A percentile compares a stretch with the other conserved stretches of the same genome.
Evolutionary conservation across 2,888 invertebrate species (phyloP).

Genomic region (Eupithecia insigniata): DNA sequence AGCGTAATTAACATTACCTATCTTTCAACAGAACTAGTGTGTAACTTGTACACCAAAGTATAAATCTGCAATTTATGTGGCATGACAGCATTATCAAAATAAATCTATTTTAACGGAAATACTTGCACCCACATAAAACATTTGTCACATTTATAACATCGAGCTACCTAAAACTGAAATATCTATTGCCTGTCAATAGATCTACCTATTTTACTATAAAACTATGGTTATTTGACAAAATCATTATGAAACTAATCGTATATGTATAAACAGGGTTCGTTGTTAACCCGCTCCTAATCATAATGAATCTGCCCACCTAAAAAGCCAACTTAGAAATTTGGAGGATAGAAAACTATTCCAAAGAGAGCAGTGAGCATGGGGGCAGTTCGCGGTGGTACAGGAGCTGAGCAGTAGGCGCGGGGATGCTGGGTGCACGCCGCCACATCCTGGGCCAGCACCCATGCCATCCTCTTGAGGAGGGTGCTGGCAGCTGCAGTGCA

Average conservation of each 20-base stretch:
- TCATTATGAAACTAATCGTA: background rate
- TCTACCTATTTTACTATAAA: background rate
- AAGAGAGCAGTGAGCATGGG: conserved; percentile 65
- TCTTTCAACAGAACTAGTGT: too few relatives aligned
- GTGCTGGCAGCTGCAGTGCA: conserved; percentile 65
- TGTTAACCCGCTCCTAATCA: background rate
- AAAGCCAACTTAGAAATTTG: conserved; percentile 51
- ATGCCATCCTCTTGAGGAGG: conserved; percentile 72
- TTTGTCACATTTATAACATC: background rate
- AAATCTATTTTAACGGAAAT: background rate
- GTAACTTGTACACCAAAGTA: too few relatives aligned
- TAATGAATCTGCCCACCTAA: background rate
- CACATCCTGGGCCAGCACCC: conserved; percentile 76
- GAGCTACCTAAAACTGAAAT: background rate
- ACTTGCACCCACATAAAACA: background rate
- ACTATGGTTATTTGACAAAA: background rate
- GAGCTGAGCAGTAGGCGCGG: conserved; percentile 64
- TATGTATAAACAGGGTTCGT: background rate
- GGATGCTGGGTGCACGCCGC: conserved; percentile 71
- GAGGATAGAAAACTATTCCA: conserved; percentile 63
- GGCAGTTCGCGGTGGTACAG: conserved; percentile 54
- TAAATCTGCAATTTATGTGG: background rate
- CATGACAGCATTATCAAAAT: background rate
- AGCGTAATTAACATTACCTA: background rate
- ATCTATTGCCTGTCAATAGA: background rate